These are phyloP conservation scores for Tragelaphus scriptus DNA, from an alignment of 2,113 vertebrate genomes.

Conservation along the genomic window DNA sequence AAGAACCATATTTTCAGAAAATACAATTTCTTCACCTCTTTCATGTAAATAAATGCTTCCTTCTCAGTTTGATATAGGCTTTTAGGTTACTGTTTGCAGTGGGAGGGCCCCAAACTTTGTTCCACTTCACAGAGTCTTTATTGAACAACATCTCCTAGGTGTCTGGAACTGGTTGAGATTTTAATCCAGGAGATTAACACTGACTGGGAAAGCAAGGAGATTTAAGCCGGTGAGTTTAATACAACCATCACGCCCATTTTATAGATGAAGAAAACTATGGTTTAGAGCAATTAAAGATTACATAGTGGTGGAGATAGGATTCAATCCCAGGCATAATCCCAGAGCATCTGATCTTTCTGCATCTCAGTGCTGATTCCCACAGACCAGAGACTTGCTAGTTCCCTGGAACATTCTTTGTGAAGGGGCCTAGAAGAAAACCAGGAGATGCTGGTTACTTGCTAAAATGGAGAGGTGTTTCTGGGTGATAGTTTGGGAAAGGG, in stretches of 20 bases:
- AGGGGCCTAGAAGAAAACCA: background rate
- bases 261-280: background rate
- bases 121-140: background rate
- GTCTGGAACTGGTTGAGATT: background rate
- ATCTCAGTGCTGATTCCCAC: background rate
- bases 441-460: background rate
- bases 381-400: background rate
- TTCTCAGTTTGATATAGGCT: background rate
- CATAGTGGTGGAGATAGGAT: background rate
- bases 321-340: background rate
- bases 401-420: background rate
- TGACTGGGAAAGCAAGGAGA: background rate
- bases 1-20: background rate
- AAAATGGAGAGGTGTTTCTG: background rate
- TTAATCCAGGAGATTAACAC: slow-evolving; percentile 9
- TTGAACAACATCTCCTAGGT: background rate
- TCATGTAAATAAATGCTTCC: background rate
- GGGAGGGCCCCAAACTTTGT: background rate
- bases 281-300: background rate
- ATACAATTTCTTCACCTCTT: background rate
- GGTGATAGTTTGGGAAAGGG: background rate
- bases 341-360: background rate
- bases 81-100: background rate
- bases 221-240: background rate
- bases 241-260: background rate